These are phyloP conservation scores for Trachops cirrhosus DNA, from an alignment of 2,797 vertebrate genomes.

Conservation along the genomic window DNA sequence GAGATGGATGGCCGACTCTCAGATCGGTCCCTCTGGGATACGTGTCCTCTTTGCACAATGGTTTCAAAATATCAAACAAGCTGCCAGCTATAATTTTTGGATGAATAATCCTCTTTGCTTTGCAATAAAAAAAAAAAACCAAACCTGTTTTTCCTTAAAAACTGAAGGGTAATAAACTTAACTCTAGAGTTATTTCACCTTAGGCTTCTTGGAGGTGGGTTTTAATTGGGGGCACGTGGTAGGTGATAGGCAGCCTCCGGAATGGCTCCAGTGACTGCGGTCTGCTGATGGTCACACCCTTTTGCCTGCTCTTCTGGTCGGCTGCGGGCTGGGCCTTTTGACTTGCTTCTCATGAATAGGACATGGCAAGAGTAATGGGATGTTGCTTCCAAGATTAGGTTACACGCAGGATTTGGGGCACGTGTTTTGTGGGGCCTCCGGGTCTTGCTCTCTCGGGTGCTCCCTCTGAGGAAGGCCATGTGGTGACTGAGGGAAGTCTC, in stretches of 20 bases:
- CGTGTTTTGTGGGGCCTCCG: neutral
- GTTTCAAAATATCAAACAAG: constrained; percentile 85
- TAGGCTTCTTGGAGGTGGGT: constrained; percentile 8
- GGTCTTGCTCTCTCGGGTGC: neutral
- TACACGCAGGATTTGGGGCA: neutral
- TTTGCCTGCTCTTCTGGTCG: neutral
- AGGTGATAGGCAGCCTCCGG: neutral
- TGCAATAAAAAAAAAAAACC: constrained; percentile 30
- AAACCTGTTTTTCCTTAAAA: constrained; percentile 32
- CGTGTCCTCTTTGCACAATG: constrained; percentile 77
- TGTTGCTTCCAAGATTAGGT: constrained; percentile 44
- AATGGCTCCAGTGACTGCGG: neutral
- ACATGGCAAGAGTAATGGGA: constrained; percentile 44
- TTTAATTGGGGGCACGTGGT: constrained; percentile 48
- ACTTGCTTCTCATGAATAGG: constrained; percentile 44
- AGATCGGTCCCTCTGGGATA: constrained; percentile 79
- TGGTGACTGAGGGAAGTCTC: neutral
- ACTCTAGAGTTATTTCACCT: constrained; percentile 17
- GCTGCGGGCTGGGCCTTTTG: constrained; percentile 31
- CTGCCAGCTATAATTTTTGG: constrained; percentile 86
- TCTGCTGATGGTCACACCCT: neutral
- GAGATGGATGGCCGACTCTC: constrained; percentile 30
- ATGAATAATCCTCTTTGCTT: constrained; percentile 86
- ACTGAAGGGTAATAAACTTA: constrained; percentile 66
- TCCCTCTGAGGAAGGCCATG: neutral